Percentiles rank a stretch among this genome's conserved stretches.
Evolutionary conservation across 2,888 invertebrate species (phyloP).

Genomic region (Capitulum mitella): DNA sequence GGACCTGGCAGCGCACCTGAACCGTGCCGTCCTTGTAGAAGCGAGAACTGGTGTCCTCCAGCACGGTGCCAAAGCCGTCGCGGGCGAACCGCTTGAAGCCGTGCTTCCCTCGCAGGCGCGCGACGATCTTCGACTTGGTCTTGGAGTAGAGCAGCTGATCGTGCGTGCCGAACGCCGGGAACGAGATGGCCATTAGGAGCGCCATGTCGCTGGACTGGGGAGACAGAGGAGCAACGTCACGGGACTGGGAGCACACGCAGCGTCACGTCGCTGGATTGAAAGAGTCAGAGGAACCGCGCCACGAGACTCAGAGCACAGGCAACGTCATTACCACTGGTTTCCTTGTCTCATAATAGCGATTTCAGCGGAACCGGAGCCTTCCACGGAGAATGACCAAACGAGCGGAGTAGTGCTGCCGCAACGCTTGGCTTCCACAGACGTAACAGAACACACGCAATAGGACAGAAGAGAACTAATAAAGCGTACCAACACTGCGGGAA

Average conservation of each 20-base stretch:
- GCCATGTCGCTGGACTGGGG: conserved; percentile 59
- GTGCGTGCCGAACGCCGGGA: conserved; percentile 97
- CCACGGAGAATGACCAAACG: too few species aligned
- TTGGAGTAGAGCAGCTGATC: conserved; percentile 78
- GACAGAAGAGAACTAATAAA: conserved; percentile 37
- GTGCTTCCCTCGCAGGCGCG: conserved; percentile 74
- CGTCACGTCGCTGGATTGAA: neutral
- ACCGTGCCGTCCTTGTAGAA: conserved; percentile 61
- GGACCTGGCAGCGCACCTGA: neutral
- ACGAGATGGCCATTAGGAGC: conserved; percentile 84
- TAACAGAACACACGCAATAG: too few species aligned
- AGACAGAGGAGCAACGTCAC: neutral
- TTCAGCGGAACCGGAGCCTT: too few species aligned
- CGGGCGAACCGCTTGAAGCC: conserved; percentile 91
- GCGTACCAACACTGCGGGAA: too few species aligned
- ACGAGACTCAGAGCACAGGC: too few species aligned
- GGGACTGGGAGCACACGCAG: neutral
- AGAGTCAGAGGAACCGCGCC: too few species aligned
- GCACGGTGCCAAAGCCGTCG: conserved; percentile 83
- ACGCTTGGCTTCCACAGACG: too few species aligned
- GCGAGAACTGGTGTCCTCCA: conserved; percentile 70
- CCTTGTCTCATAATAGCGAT: too few species aligned
- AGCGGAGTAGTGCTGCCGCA: too few species aligned
- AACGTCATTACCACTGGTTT: too few species aligned
- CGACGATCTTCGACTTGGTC: conserved; percentile 66